A percentile compares a stretch with the other conserved stretches of the same genome.
Evolutionary conservation across 2,797 vertebrate genomes (phyloP).

Genomic region (Gorsachius magnificus): DNA sequence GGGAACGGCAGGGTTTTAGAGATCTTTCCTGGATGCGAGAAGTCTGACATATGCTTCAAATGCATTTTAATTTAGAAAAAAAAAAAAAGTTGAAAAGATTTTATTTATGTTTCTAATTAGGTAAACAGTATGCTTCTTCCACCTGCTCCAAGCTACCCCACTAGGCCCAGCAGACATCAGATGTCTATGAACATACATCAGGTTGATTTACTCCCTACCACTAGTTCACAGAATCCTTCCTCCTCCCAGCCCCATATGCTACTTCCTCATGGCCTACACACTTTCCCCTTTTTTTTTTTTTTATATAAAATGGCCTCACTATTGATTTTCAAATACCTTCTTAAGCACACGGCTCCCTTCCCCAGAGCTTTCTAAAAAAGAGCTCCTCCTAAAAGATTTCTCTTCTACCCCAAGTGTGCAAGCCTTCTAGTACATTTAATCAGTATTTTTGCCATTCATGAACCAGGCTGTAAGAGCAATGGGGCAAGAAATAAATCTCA

Average conservation of each 20-base stretch:
- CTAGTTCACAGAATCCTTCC: not conserved
- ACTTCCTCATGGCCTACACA: not conserved
- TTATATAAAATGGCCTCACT: not conserved
- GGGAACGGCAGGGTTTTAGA: not conserved
- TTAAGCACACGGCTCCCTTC: not conserved
- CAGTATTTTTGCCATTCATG: not conserved
- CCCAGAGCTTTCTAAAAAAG: not conserved
- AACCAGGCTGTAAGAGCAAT: not conserved
- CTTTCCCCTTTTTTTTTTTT: not conserved
- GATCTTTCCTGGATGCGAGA: slow-evolving; percentile 22
- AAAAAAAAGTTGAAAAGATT: slow-evolving; percentile 54
- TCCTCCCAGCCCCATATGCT: not conserved
- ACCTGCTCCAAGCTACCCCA: slow-evolving; percentile 55
- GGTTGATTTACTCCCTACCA: slow-evolving; percentile 13
- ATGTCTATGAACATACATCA: slow-evolving; percentile 6
- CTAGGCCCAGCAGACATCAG: slow-evolving; percentile 36
- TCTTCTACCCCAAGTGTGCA: not conserved
- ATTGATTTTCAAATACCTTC: not conserved
- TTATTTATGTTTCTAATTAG: slow-evolving; percentile 66
- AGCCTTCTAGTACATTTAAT: not conserved
- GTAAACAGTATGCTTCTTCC: slow-evolving; percentile 62
- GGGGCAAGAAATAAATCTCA: slow-evolving; percentile 33
- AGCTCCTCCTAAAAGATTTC: not conserved
- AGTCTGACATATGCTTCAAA: slow-evolving; percentile 53
- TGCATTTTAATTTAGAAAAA: slow-evolving; percentile 33